Conservation (phyloP, 2,113 vertebrate genomes). For the Scomber scombrus region DNA sequence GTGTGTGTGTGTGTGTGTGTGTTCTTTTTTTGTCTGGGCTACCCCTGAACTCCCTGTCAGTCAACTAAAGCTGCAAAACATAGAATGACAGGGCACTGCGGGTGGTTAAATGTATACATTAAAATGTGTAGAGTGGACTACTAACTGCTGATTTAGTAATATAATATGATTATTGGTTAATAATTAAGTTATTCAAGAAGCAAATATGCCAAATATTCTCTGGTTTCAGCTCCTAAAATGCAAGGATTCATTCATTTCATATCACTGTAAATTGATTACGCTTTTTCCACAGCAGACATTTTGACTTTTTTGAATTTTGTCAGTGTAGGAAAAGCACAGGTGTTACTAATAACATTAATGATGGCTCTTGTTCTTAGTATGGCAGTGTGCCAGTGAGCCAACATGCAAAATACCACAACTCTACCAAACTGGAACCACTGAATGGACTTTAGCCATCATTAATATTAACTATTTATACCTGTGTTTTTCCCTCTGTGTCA, state of each 20-base stretch:
- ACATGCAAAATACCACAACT: no score
- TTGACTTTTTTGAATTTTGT: no score
- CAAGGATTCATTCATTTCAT: neutral
- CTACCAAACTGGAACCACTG: no score
- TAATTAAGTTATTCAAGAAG: neutral
- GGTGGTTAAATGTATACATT: neutral
- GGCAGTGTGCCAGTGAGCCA: no score
- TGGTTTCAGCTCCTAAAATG: neutral
- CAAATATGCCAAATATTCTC: neutral
- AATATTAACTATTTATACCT: no score
- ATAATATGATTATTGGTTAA: neutral
- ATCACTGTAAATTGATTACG: neutral
- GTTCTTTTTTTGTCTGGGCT: neutral
- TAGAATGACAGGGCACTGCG: neutral
- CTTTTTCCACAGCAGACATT: no score
- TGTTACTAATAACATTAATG: no score
- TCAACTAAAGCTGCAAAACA: constrained; percentile 2
- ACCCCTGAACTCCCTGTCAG: constrained; percentile 1
- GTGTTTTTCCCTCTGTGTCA: no score
- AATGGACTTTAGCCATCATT: no score
- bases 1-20: no score
- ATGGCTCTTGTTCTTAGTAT: no score
- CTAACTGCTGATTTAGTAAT: neutral
- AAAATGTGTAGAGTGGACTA: neutral
- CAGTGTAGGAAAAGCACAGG: no score